A percentile compares a stretch with the other conserved stretches of the same genome.
Conservation (phyloP, 2,797 vertebrate genomes). For the Menidia menidia region DNA sequence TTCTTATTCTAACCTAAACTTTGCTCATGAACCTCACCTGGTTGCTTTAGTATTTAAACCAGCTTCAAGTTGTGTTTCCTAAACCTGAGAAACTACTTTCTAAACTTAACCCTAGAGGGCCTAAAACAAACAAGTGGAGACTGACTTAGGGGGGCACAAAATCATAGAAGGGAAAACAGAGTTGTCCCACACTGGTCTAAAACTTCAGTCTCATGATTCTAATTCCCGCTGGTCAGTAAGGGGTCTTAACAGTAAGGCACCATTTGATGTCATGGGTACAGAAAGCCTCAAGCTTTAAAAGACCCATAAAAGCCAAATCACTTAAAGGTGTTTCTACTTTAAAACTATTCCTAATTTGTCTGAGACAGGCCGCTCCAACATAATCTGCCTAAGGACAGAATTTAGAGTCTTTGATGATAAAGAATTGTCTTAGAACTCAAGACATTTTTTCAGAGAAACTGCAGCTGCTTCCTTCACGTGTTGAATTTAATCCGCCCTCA, state of each 20-base stretch:
- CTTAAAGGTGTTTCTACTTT: background rate
- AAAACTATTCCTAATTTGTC: too few species aligned
- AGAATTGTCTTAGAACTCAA: too few species aligned
- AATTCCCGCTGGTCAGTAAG: background rate
- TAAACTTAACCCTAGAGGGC: background rate
- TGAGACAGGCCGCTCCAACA: background rate
- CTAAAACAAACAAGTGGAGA: background rate
- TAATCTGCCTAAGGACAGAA: background rate
- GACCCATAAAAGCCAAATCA: background rate
- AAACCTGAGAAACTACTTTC: background rate
- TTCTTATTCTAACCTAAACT: background rate
- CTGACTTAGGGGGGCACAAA: slow-evolving; percentile 1
- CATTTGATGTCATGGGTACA: background rate
- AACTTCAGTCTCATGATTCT: background rate
- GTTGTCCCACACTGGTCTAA: background rate
- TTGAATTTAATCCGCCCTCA: background rate
- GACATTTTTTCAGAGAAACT: background rate
- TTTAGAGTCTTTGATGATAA: too few species aligned
- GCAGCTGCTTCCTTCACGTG: background rate
- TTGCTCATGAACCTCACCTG: background rate
- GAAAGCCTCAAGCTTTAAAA: background rate
- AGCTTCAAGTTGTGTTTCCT: background rate
- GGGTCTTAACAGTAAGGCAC: too few species aligned
- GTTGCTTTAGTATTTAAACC: background rate
- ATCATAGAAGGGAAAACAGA: slow-evolving; percentile 1